Percentiles rank a stretch among this genome's conserved stretches.
Conservation (phyloP, 1,140 invertebrate genomes). For the Drosophila rufa region DNA sequence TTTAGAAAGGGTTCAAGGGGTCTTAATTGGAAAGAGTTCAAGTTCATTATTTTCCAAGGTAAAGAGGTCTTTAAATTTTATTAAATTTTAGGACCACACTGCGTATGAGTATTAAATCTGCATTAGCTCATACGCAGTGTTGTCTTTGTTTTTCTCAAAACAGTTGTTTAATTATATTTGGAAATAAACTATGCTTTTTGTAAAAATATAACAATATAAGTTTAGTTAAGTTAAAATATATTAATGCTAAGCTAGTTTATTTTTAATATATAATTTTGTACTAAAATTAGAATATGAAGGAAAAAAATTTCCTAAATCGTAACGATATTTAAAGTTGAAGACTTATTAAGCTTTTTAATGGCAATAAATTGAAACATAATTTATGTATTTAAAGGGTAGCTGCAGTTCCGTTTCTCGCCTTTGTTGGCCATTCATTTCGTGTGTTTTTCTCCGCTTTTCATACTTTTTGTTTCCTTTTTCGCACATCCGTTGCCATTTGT, state of each 20-base stretch:
- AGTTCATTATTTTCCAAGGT: no score
- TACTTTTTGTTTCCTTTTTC: conserved; percentile 21
- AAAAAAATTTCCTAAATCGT: no score
- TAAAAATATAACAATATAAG: no score
- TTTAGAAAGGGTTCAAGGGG: background rate
- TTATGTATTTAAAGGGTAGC: conserved; percentile 10
- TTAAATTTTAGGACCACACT: background rate
- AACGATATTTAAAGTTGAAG: no score
- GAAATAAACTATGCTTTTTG: no score
- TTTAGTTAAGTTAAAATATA: no score
- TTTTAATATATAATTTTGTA: background rate
- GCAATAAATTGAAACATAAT: no score
- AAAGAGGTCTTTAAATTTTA: background rate
- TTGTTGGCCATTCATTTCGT: conserved; percentile 25
- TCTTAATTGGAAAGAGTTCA: background rate
- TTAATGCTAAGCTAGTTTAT: no score
- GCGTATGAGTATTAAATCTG: conserved; percentile 5
- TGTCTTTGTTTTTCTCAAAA: no score
- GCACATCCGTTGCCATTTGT: conserved; percentile 61
- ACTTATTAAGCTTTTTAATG: no score
- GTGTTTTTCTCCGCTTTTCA: conserved; percentile 12
- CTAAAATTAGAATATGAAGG: background rate
- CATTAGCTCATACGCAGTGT: no score
- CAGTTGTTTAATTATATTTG: no score
- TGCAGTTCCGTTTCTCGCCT: conserved; percentile 10